Conservation (phyloP, 2,888 invertebrate genomes). For the Rhingia campestris region DNA sequence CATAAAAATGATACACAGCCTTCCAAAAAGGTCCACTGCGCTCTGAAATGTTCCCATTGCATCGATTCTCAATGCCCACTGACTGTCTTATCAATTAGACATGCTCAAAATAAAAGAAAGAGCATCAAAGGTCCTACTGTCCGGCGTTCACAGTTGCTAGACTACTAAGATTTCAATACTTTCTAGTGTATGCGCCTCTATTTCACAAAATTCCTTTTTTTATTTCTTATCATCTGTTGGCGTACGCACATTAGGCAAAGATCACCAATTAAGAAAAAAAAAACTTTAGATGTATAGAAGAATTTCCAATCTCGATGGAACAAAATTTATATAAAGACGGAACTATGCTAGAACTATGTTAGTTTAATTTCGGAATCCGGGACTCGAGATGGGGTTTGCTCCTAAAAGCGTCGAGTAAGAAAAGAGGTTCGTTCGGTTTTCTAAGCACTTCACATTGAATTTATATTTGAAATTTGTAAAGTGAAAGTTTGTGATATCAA, state of each 20-base stretch:
- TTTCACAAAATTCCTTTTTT: constrained; percentile 10
- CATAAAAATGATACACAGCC: constrained; percentile 10
- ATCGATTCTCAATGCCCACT: constrained; percentile 22
- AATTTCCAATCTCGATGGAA: constrained; percentile 37
- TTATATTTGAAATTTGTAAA: constrained; percentile 26
- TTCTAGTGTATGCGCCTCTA: constrained; percentile 38
- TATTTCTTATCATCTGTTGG: constrained; percentile 63
- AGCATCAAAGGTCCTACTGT: constrained; percentile 44
- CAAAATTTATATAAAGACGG: constrained; percentile 68
- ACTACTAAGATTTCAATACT: constrained; percentile 66
- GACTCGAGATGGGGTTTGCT: constrained; percentile 68
- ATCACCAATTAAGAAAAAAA: constrained; percentile 56
- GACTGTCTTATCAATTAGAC: constrained; percentile 68
- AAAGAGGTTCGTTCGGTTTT: constrained; percentile 22
- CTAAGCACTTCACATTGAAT: neutral
- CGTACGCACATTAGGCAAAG: constrained; percentile 61
- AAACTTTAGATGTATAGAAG: constrained; percentile 15
- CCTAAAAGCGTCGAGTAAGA: constrained; percentile 46
- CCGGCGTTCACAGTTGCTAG: constrained; percentile 32
- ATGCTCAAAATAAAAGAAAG: constrained; percentile 56
- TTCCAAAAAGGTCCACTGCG: constrained; percentile 17
- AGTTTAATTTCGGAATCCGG: constrained; percentile 69
- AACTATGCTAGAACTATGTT: constrained; percentile 44
- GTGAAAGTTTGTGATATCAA: constrained; percentile 21
- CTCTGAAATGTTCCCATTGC: constrained; percentile 31